Percentiles rank a stretch among this genome's conserved stretches.
These are phyloP conservation scores for Thomomys bottae DNA, from an alignment of 2,113 vertebrate genomes.

Conservation along the genomic window DNA sequence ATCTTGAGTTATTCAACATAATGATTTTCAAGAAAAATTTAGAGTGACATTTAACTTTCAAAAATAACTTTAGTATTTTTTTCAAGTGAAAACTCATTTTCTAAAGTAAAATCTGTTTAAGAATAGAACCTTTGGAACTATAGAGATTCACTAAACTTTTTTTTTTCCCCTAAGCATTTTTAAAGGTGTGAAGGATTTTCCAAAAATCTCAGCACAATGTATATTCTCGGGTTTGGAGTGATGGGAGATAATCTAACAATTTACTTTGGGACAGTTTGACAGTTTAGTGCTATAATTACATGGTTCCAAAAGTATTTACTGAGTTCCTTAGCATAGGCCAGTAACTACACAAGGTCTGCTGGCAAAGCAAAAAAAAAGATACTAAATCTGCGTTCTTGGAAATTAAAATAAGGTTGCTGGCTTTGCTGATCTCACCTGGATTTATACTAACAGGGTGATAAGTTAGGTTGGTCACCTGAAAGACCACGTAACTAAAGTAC, in stretches of 20 bases:
- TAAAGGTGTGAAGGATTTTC: not conserved
- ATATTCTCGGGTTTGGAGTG: not conserved
- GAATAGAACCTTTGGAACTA: not conserved
- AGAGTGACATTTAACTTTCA: not conserved
- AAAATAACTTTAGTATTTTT: conserved; percentile 25
- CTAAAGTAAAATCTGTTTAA: conserved; percentile 1
- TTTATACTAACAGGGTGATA: no score
- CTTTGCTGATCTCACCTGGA: not conserved
- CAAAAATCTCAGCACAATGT: not conserved
- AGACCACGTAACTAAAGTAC: no score
- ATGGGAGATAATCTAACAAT: not conserved
- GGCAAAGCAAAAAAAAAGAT: not conserved
- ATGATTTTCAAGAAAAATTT: conserved; percentile 51
- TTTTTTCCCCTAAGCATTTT: not conserved
- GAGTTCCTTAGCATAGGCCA: not conserved
- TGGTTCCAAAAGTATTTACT: conserved; percentile 13
- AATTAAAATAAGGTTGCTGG: not conserved
- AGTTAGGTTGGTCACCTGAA: no score
- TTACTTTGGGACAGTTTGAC: not conserved
- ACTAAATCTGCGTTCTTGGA: not conserved
- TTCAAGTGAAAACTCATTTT: not conserved
- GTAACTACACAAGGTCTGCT: not conserved
- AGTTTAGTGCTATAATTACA: not conserved
- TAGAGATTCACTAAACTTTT: not conserved
- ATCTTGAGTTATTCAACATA: conserved; percentile 30